Evolutionary conservation across 2,113 vertebrate species (phyloP), one percentile per base, ranked within the genome.

Genomic region (Mesoclemmys tuberculata): DNA sequence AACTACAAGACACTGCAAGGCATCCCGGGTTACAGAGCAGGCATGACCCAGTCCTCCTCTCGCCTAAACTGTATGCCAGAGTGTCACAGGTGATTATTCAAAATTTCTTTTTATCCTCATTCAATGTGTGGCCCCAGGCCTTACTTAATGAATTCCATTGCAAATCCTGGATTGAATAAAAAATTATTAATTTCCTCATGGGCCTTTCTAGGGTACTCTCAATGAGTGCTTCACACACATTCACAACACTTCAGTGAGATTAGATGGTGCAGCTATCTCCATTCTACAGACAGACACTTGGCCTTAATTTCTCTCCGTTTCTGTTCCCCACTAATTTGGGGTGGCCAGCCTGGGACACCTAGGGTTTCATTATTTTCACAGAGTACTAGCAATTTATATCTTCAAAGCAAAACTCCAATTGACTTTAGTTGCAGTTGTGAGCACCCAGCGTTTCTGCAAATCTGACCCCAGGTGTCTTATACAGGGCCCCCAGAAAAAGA

Each of bases 361-460:
- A 3, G 19, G 54, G 56, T 7, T 85, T 61, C 88, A 38, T 0
- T 2, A 13, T 5, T 54, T 86, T 92, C 8, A 80, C 64, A 35
- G 68, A 83, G 46, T 71, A 13, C 85, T 6, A 48, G 41, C 48
- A 51, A 29, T 55, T 58, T 27, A 4, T 1, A 6, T 35, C 68
- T 48, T 89, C 35, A 18, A 56, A 8, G 1, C 3, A 49, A 1
- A 71, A 26, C 19, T 80, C 48, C 84, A 93, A 54, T 1, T 16
- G 49, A 85, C 74, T 64, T 56, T 80, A 93, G 13, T 31, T 94
- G 94, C 29, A 95, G 90, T 9, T 91, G 81, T 74, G 78, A 91
- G 74, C 48, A 56, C 75, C 58, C 75, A 86, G 80, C 83, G 83
- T 87, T 97, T 97, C 94, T 94, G 90, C 85, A 88, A 95, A 95